phyloP scores from a whole-genome alignment of 2,113 vertebrate genomes.

The Sphyrna mokarran region DNA sequence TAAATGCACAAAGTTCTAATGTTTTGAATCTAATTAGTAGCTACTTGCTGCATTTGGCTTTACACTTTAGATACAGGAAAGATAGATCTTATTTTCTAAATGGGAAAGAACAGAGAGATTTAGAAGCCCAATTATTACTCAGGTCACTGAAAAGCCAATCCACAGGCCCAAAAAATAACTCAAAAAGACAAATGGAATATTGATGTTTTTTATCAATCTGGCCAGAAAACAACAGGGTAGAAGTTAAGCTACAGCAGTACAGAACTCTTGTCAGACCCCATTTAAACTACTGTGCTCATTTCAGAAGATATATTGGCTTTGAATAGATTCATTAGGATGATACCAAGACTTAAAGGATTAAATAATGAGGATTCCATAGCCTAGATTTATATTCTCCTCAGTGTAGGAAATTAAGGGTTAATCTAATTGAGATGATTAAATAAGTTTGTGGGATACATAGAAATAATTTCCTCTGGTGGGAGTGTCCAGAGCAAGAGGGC shows the following conservation, averaged over 20 bases:
- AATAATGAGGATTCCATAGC: neutral
- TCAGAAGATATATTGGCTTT: neutral
- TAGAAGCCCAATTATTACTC: neutral
- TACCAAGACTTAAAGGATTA: neutral
- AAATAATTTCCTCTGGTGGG: neutral
- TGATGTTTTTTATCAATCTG: neutral
- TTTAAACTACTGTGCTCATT: neutral
- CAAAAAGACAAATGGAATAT: neutral
- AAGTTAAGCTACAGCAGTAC: neutral
- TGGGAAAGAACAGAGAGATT: neutral
- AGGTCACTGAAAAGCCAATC: neutral
- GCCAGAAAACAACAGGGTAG: neutral
- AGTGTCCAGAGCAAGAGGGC: neutral
- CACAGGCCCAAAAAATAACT: neutral
- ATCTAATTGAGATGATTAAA: neutral
- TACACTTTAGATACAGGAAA: neutral
- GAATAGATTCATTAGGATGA: neutral
- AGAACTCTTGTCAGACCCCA: neutral
- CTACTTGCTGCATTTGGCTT: neutral
- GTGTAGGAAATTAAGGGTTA: neutral
- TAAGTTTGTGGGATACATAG: neutral
- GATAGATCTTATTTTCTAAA: neutral
- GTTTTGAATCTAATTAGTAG: neutral
- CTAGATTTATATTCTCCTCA: neutral
- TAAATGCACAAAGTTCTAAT: too few species aligned